Base-by-base conservation (phyloP, 2,888 invertebrate species). In the Apodemia hepburni region DNA sequence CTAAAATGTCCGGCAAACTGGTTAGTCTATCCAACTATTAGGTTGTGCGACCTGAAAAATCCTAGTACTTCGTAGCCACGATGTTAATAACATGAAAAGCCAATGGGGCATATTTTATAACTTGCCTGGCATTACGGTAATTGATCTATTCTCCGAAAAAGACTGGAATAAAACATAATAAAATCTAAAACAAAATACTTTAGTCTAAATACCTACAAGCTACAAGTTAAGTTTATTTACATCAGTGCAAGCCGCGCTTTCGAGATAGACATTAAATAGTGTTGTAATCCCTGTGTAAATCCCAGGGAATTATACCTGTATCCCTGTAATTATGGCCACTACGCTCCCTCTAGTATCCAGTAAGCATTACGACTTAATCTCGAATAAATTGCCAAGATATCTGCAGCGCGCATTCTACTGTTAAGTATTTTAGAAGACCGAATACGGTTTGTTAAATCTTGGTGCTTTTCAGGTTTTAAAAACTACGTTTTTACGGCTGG, bases 341-440 rank as follows among this genome's bases (percentile, higher is more conserved):
- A 72, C 67, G 58, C 60, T 69, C 73, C 62, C 75, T 68, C 74
- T 71, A 75, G 79, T 76, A 78, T 78, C 76, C 76, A 71, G 76
- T 76, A 73, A 80, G 77, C 79, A 81, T 83, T 82, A 85, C 80
- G 78, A 79, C 81, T 81, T 85, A 87, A 85, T 86, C 86, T 83
- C 71, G 67, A 71, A 75, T 79, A 80, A 83, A 85, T 85, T 82
- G 78, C 78, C 77, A 74, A 61, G 79, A 78, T 84, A 82, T 81
- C 82, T 79, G 72, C 62, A 61, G 61, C 35, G 61, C 58, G 42
- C 45, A 49, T 49, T 61, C 60, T 60, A 57, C 51, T 60, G 27
- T 54, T 51, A 54, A 59, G 59, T 59, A 59, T 59, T 59, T 33
- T 59, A 59, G 54, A 15, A 54, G 54, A 54, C 54, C 54, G 27